phyloP scores from a whole-genome alignment of 1,140 invertebrate genomes.

The Papilio glaucus region DNA sequence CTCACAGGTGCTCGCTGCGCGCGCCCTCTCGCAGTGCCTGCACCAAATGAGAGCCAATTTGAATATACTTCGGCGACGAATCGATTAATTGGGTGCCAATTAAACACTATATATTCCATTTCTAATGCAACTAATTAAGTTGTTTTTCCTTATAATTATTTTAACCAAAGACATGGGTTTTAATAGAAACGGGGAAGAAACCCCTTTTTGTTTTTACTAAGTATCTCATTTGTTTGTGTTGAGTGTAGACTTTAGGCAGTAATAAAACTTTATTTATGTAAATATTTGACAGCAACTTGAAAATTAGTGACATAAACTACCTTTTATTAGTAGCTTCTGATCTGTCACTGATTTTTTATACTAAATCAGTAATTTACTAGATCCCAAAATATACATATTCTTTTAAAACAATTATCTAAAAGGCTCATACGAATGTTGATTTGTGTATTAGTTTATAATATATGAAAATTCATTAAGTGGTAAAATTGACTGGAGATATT shows the following conservation, averaged over 20 bases:
- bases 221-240: too few relatives aligned
- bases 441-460: neutral
- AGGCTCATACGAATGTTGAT: neutral
- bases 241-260: too few relatives aligned
- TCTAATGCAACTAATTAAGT: neutral
- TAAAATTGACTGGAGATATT: slow-evolving; percentile 6
- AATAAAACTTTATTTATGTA: too few relatives aligned
- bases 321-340: too few relatives aligned
- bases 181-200: too few relatives aligned
- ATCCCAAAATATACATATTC: neutral
- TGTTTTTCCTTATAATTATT: neutral
- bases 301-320: too few relatives aligned
- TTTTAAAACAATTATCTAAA: neutral
- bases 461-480: neutral
- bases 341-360: neutral
- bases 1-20: slow-evolving; percentile 68
- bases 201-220: too few relatives aligned
- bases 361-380: neutral
- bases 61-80: slow-evolving; percentile 68
- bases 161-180: too few relatives aligned
- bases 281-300: too few relatives aligned
- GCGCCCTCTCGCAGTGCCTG: slow-evolving; percentile 61
- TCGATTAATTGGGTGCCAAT: slow-evolving; percentile 67
- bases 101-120: slow-evolving; percentile 36
- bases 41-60: slow-evolving; percentile 72